These are phyloP conservation scores for Lagodon rhomboides DNA, from an alignment of 2,797 vertebrate species.

Conservation along the genomic window DNA sequence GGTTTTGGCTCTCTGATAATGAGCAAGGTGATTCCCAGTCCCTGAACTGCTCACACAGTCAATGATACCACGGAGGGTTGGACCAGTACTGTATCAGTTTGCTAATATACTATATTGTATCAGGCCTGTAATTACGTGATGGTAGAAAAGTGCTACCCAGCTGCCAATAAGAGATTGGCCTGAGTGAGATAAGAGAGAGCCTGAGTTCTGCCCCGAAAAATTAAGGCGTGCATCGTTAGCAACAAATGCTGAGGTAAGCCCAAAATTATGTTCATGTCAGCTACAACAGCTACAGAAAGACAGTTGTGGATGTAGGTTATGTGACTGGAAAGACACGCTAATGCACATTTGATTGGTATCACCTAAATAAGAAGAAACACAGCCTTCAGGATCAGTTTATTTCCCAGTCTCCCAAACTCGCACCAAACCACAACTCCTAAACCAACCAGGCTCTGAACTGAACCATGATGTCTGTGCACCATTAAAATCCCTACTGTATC, in stretches of 20 bases:
- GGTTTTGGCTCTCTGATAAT: slow-evolving; percentile 42
- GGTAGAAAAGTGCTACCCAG: background rate
- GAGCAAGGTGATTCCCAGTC: slow-evolving; percentile 20
- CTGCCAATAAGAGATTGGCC: background rate
- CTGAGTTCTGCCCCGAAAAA: no score
- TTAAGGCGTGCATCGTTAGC: no score
- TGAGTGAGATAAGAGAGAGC: no score
- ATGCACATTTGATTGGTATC: background rate
- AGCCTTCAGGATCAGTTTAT: background rate
- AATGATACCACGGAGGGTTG: background rate
- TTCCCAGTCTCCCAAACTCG: background rate
- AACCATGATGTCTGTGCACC: background rate
- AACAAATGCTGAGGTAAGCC: no score
- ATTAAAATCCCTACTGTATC: background rate
- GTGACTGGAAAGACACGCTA: background rate
- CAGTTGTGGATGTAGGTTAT: no score
- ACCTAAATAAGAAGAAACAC: background rate
- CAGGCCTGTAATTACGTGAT: background rate
- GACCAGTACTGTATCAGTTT: background rate
- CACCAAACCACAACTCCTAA: background rate
- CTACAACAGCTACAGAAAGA: no score
- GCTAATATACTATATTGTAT: background rate
- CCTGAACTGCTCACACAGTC: background rate
- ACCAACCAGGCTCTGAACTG: background rate
- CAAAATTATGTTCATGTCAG: no score